Conservation (phyloP, 2,888 invertebrate species). For the Clusia tigrina region DNA sequence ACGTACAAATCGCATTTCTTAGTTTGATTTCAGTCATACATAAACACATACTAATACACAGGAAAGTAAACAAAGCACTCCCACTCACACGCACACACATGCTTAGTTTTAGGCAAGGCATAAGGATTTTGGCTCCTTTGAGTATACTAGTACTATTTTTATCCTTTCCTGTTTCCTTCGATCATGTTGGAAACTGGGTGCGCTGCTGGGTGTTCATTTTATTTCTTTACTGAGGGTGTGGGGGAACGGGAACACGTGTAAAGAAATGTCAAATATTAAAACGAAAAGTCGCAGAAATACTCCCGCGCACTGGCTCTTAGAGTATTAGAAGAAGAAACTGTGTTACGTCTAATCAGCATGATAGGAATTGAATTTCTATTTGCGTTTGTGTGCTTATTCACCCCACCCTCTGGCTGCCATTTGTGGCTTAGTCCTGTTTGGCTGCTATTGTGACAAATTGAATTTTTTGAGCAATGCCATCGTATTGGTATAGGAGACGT, state of each 20-base stretch:
- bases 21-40: conserved; percentile 22
- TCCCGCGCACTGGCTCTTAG: no score
- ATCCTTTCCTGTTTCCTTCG: neutral
- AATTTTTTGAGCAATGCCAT: no score
- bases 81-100: neutral
- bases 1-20: conserved; percentile 64
- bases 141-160: neutral
- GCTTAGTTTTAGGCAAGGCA: neutral
- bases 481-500: no score
- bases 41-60: neutral
- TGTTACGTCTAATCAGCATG: neutral
- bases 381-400: neutral
- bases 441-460: neutral
- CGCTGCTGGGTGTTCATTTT: no score
- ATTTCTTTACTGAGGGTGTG: neutral
- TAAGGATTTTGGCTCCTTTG: neutral
- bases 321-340: neutral
- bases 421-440: neutral
- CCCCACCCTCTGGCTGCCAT: neutral
- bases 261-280: conserved; percentile 1
- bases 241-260: neutral
- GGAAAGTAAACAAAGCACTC: neutral
- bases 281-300: neutral
- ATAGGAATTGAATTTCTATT: neutral
- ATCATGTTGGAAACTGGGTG: neutral